Percentiles rank a stretch among this genome's conserved stretches.
Evolutionary conservation across 2,797 vertebrate genomes (phyloP).

Genomic region (Prionace glauca): DNA sequence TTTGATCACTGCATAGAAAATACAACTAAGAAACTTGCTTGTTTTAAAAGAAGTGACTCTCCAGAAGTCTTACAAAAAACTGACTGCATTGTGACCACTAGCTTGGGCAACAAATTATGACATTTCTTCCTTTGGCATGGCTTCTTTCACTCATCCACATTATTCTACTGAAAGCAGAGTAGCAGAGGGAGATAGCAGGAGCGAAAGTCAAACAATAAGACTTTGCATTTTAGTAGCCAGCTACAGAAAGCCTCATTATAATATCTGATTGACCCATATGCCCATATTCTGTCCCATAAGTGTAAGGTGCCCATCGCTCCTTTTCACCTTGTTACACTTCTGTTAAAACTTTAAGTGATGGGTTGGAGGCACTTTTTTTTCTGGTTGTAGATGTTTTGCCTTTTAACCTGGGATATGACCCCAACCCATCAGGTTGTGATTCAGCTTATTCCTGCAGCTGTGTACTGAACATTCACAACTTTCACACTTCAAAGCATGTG

Average conservation of each 20-base stretch:
- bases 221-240: not conserved
- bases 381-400: too few species aligned
- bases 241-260: not conserved
- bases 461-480: not conserved
- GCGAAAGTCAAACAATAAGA: not conserved
- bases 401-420: too few species aligned
- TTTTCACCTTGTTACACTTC: too few species aligned
- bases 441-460: not conserved
- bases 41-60: not conserved
- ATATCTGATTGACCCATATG: too few species aligned
- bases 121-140: not conserved
- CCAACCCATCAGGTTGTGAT: not conserved
- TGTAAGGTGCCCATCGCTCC: too few species aligned
- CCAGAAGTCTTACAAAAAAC: not conserved
- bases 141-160: not conserved
- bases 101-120: not conserved
- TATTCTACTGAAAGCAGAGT: not conserved
- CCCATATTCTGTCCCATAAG: too few species aligned
- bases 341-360: too few species aligned
- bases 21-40: not conserved
- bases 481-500: not conserved
- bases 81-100: not conserved
- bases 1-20: not conserved
- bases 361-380: too few species aligned
- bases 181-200: not conserved